Evolutionary conservation across 92 coral and sea anemone species (phyloP), one percentile per base, ranked within the genome.

Genomic region (Epizoanthus ramosus): DNA sequence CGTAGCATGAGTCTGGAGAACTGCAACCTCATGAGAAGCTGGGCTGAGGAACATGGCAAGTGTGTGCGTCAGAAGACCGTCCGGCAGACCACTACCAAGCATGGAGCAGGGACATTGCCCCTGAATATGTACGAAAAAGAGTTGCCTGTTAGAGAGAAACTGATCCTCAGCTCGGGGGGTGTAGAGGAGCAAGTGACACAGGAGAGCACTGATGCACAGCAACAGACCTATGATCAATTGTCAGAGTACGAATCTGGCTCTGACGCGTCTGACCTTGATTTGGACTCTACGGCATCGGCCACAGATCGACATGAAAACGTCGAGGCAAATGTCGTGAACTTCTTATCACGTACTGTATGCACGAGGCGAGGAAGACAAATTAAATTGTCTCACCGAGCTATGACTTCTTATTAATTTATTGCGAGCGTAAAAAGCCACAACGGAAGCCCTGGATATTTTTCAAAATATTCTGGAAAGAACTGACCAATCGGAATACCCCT

Each of bases 221-320:
- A 63, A 63, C 24, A 63, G 68, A 24, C n/a, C n/a, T 24, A 63
- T 17, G 77, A 68, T 57, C 83, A 83, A 83, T 68, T 50, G 19
- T 87, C 87, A 33, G 91, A 87, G 68, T 86, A 81, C 75, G 91
- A 87, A 73, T 74, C 87, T 67, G 88, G 65, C 50, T 87, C 87
- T 13, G 71, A 74, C 13, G 87, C 68, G 39, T 87, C 84, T 12
- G 87, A 83, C 59, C 5, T 14, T 8, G 87, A 83, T 41, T 41
- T 7, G 70, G 52, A 57, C 58, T 59, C 21, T 21, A 84, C 43
- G 0, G 81, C 68, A 24, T 10, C 21, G 19, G 68, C 16, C 37
- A 16, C 0, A 17, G 68, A 28, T 28, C 31, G 31, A 28, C 0
- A 2, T 28, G 31, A 28, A 28, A 28, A 28, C 31, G 31, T 28